These are phyloP conservation scores for Heliconius hortense DNA, from an alignment of 2,888 invertebrate species.

Conservation along the genomic window DNA sequence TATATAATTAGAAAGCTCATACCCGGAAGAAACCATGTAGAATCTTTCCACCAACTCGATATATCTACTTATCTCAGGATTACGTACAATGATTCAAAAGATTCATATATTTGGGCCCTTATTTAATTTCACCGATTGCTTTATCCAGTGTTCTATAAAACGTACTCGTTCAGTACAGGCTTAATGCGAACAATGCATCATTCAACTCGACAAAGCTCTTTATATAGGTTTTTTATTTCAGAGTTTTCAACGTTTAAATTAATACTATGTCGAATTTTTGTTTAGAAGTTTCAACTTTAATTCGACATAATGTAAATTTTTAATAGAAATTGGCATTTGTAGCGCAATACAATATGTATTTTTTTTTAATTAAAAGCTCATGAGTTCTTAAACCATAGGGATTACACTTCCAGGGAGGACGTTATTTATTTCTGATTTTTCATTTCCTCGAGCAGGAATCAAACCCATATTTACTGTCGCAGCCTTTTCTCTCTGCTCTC, in stretches of 20 bases:
- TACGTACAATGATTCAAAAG: not conserved
- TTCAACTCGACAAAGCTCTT: slow-evolving; percentile 6
- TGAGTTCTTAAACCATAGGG: too few relatives aligned
- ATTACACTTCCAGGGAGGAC: too few relatives aligned
- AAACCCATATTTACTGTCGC: too few relatives aligned
- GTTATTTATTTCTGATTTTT: too few relatives aligned
- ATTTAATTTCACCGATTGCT: slow-evolving; percentile 14
- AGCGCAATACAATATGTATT: not conserved
- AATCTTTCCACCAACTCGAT: not conserved
- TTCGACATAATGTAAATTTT: too few relatives aligned
- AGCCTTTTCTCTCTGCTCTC: too few relatives aligned
- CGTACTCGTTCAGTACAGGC: slow-evolving; percentile 8
- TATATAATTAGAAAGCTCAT: too few relatives aligned
- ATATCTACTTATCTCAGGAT: not conserved
- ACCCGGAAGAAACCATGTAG: not conserved
- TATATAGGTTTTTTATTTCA: slow-evolving; percentile 11
- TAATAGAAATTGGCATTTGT: not conserved
- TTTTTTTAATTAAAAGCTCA: not conserved
- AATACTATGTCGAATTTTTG: not conserved
- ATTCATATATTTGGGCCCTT: not conserved
- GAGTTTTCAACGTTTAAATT: slow-evolving; percentile 1
- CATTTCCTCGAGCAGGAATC: too few relatives aligned
- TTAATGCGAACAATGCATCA: slow-evolving; percentile 14
- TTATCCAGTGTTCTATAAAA: slow-evolving; percentile 6
- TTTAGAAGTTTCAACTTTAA: not conserved